phyloP scores from a whole-genome alignment of 2,797 vertebrate species.

The Otolemur crassicaudatus region DNA sequence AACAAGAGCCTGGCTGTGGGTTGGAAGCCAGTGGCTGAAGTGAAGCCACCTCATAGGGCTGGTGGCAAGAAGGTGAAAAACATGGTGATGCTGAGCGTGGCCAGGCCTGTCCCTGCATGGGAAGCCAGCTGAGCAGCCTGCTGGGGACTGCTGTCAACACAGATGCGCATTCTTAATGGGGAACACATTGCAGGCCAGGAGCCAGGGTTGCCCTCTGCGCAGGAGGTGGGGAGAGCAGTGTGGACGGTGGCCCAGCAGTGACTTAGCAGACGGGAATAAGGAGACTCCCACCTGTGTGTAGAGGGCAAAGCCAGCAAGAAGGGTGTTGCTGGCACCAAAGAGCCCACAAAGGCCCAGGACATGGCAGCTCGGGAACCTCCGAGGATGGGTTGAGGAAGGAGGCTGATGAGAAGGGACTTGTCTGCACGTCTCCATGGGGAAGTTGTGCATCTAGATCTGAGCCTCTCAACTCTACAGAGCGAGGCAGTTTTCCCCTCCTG shows the following conservation, averaged over 20 bases:
- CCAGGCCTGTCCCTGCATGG: neutral
- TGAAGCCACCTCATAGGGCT: neutral
- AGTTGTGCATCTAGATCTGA: neutral
- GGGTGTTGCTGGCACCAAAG: no score
- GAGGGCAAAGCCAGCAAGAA: neutral
- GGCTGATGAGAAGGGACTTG: neutral
- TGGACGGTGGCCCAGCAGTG: no score
- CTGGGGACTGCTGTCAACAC: no score
- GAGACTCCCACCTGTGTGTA: no score
- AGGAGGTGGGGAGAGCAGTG: fast-evolving
- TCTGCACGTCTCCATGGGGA: neutral
- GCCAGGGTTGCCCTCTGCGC: no score
- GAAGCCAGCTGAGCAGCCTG: neutral
- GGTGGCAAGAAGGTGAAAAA: neutral
- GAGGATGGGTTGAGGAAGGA: neutral
- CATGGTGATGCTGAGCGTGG: fast-evolving
- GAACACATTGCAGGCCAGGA: neutral
- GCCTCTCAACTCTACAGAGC: neutral
- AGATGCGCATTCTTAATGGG: fast-evolving
- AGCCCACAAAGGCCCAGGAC: neutral
- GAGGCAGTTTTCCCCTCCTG: no score
- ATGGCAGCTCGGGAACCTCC: neutral
- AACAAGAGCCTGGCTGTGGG: neutral
- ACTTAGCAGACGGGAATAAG: no score
- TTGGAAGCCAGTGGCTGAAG: neutral